Evolutionary conservation across 2,113 vertebrate species (phyloP), one percentile per base, ranked within the genome.

Genomic region (Apaloderma vittatum): DNA sequence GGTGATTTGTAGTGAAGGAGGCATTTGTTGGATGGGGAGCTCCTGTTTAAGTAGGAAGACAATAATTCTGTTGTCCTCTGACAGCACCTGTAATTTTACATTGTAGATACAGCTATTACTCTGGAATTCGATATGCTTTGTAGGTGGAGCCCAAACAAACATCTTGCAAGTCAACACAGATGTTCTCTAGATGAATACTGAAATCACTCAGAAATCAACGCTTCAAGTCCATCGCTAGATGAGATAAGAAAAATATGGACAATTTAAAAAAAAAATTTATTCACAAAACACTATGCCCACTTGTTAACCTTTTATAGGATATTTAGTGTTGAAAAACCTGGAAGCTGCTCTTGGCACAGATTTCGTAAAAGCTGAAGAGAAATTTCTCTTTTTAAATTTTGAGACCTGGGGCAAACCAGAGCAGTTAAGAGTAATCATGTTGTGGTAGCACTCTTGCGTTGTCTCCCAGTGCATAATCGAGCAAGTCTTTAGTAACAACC

Each of bases 101-200:
- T 6, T 58, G 27, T 81, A 81, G 83, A 70, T 91, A 62, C 1
- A 36, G 63, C 2, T 75, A 89, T 97, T 97, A 81, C 66, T 76
- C 62, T 94, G 93, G 94, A 94, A 97, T 96, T 94, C 0, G 0
- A 58, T 86, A 48, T 17, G 27, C 51, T 88, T 90, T 76, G 15
- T 57, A 91, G 96, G 95, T 52, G 94, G 91, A 96, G 84, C 57
- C 80, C 88, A 87, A 93, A 80, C 62, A 93, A 94, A 90, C 62
- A 82, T 73, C 54, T 94, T 1, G 0, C 6, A 1, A 74, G 43
- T 81, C 86, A 91, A 91, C 89, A 74, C 23, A 51, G 37, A 55
- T 71, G 37, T 67, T 46, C 10, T 77, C 32, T 77, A 3, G 43
- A 57, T 52, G 29, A 94, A 40, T 26, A 88, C 36, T 49, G 30